phyloP scores from a whole-genome alignment of 2,888 invertebrate genomes.

The Yponomeuta plumbellus region DNA sequence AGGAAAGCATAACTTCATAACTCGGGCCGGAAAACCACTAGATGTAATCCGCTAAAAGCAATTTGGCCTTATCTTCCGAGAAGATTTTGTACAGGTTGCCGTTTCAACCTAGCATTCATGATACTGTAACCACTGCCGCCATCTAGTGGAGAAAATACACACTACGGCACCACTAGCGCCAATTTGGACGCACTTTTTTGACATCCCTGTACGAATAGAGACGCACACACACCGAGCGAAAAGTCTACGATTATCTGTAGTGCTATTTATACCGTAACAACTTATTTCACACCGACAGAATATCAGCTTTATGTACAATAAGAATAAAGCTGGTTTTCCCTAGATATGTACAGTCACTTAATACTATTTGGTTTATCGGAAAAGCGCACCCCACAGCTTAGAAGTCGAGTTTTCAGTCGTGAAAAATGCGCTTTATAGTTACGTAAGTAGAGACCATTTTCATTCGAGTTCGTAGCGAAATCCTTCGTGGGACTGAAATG shows the following conservation, averaged over 20 bases:
- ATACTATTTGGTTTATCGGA: not conserved
- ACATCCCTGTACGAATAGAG: constrained; percentile 36
- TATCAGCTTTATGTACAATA: not conserved
- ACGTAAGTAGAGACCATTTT: not conserved
- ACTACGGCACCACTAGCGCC: constrained; percentile 62
- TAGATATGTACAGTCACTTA: not conserved
- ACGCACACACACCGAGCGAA: constrained; percentile 48
- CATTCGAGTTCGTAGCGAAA: not conserved
- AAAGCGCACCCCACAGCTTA: not conserved
- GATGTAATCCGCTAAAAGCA: constrained; percentile 42
- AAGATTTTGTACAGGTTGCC: constrained; percentile 20
- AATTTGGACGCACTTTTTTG: constrained; percentile 41
- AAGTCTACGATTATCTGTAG: constrained; percentile 53
- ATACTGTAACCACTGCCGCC: constrained; percentile 38
- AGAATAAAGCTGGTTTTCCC: not conserved
- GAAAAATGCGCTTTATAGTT: not conserved
- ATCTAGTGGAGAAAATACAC: constrained; percentile 43
- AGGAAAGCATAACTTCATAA: not conserved
- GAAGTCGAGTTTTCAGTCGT: not conserved
- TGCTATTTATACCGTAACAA: constrained; percentile 19
- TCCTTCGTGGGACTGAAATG: constrained; percentile 13
- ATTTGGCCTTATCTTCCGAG: constrained; percentile 47
- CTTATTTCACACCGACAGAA: not conserved
- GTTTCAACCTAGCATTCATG: not conserved
- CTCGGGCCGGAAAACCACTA: not conserved